Evolutionary conservation across 2,113 vertebrate species (phyloP).

Genomic region (Perca fluviatilis): DNA sequence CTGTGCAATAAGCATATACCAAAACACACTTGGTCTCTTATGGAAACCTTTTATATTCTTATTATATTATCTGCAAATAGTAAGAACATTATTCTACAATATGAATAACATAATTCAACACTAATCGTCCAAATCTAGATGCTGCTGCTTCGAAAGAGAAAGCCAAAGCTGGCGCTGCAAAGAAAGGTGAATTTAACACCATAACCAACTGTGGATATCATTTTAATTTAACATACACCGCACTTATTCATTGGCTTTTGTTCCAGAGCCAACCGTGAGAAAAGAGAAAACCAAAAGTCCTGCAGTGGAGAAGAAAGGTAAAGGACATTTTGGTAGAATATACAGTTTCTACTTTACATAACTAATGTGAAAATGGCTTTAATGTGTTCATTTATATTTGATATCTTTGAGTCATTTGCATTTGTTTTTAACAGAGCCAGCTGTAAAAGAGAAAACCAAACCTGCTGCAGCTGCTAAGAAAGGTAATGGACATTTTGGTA

Average conservation of each 20-base stretch:
- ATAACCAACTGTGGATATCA: neutral
- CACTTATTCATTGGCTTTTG: neutral
- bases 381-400: neutral
- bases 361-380: neutral
- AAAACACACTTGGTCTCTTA: too few species aligned
- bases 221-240: neutral
- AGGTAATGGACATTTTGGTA: conserved; percentile 39
- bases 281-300: conserved; percentile 54
- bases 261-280: conserved; percentile 28
- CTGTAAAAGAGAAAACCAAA: conserved; percentile 43
- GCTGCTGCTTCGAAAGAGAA: conserved; percentile 48
- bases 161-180: conserved; percentile 38
- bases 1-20: too few species aligned
- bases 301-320: conserved; percentile 63
- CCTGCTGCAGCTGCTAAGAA: conserved; percentile 47
- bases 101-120: neutral
- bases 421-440: conserved; percentile 29
- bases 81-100: too few species aligned
- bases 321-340: neutral
- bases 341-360: neutral
- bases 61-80: too few species aligned
- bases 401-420: neutral
- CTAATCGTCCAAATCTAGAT: conserved; percentile 11
- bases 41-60: too few species aligned
- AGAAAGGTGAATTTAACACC: conserved; percentile 46